Conservation (phyloP, 2,888 invertebrate genomes). For the Macrosoma leucophasiata region DNA sequence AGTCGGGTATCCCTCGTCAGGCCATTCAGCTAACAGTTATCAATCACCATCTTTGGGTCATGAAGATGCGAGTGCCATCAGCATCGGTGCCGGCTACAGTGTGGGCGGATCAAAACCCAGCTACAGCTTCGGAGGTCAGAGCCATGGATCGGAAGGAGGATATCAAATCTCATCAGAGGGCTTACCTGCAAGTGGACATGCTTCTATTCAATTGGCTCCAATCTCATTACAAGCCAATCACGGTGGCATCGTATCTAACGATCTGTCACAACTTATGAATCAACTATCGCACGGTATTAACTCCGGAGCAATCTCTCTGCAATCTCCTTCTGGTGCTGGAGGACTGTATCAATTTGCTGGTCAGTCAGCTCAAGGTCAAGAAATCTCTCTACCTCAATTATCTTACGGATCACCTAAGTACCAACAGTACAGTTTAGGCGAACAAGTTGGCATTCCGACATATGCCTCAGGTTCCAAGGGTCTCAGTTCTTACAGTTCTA, state of each 20-base stretch:
- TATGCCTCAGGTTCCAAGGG: slow-evolving; percentile 64
- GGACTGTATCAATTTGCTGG: slow-evolving; percentile 43
- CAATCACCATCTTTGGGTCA: slow-evolving; percentile 40
- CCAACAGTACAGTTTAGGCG: slow-evolving; percentile 47
- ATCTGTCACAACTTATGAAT: slow-evolving; percentile 60
- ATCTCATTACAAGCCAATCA: slow-evolving; percentile 53
- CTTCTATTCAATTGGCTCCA: slow-evolving; percentile 51
- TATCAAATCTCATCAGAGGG: slow-evolving; percentile 45
- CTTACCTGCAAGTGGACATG: slow-evolving; percentile 45
- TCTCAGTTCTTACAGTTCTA: slow-evolving; percentile 57
- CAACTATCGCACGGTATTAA: slow-evolving; percentile 56
- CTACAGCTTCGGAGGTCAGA: slow-evolving; percentile 39
- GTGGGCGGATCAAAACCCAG: slow-evolving; percentile 59
- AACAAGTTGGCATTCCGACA: slow-evolving; percentile 45
- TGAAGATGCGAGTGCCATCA: slow-evolving; percentile 59
- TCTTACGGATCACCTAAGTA: slow-evolving; percentile 45
- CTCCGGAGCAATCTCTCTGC: slow-evolving; percentile 49
- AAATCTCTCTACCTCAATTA: slow-evolving; percentile 44
- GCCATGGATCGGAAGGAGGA: slow-evolving; percentile 40
- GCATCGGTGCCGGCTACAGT: slow-evolving; percentile 66
- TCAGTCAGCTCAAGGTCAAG: slow-evolving; percentile 44
- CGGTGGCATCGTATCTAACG: slow-evolving; percentile 41
- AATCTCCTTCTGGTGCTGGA: slow-evolving; percentile 44
- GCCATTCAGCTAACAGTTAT: slow-evolving; percentile 33
- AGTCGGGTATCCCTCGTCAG: slow-evolving; percentile 41